phyloP scores from a whole-genome alignment of 2,797 vertebrate genomes.

The Micropoecilia bifurca region DNA sequence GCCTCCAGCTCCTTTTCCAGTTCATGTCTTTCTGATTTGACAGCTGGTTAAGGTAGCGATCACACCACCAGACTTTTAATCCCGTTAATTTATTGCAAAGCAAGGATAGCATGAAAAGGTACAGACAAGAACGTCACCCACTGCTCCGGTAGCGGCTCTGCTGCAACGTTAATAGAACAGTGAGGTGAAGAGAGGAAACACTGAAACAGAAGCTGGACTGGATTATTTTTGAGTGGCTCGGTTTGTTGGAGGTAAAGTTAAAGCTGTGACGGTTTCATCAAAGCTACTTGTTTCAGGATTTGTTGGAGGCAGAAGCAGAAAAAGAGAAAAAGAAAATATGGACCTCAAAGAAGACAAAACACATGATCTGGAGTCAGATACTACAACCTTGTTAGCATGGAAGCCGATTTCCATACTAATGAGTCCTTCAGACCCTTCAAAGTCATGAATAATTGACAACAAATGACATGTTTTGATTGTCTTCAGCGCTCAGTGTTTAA shows the following conservation, averaged over 20 bases:
- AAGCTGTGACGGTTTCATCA: too few species aligned
- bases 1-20: constrained; percentile 51
- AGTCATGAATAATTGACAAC: constrained; percentile 99
- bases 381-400: constrained; percentile 95
- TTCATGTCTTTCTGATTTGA: constrained; percentile 61
- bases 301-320: constrained; percentile 36
- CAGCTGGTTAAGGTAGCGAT: constrained; percentile 36
- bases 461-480: constrained; percentile 99
- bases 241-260: constrained; percentile 30
- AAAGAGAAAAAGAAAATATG: constrained; percentile 48
- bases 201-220: background rate
- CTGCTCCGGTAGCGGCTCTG: background rate
- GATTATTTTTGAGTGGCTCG: constrained; percentile 35
- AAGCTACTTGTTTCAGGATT: constrained; percentile 24
- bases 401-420: constrained; percentile 98
- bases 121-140: constrained; percentile 41
- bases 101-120: constrained; percentile 45
- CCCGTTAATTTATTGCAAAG: constrained; percentile 57
- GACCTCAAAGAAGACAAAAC: constrained; percentile 31
- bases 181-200: constrained; percentile 24
- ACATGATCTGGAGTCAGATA: constrained; percentile 90
- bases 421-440: constrained; percentile 97
- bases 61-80: constrained; percentile 54
- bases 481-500: constrained; percentile 92
- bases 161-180: constrained; percentile 24